Conservation (phyloP, 2,888 invertebrate species). For the Acanthosepion lycidas region DNA sequence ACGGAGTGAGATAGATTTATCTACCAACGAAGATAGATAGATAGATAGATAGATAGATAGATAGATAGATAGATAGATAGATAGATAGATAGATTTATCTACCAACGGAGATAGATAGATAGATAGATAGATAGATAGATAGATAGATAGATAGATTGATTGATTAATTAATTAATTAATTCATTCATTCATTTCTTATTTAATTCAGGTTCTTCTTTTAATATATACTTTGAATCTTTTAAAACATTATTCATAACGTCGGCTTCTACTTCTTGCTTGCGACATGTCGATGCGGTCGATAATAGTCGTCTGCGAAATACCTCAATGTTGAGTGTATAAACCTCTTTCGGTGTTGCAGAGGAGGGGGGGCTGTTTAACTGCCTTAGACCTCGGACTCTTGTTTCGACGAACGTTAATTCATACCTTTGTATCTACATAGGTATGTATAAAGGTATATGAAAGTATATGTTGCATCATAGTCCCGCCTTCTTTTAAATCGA, state of each 20-base stretch:
- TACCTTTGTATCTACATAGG: not conserved
- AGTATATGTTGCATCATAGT: not conserved
- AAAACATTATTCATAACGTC: not conserved
- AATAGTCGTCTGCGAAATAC: not conserved
- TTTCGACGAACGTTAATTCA: not conserved
- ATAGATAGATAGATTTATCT: not conserved
- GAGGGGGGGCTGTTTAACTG: not conserved
- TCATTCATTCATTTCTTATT: too few relatives aligned
- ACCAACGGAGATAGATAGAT: not conserved
- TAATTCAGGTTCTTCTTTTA: not conserved
- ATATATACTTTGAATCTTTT: not conserved
- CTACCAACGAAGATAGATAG: too few relatives aligned
- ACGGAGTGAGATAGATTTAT: too few relatives aligned
- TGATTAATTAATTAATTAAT: not conserved
- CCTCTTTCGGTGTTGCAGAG: not conserved
- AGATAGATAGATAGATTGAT: not conserved
- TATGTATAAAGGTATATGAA: not conserved
- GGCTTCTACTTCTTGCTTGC: not conserved
- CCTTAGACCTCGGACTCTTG: too few relatives aligned
- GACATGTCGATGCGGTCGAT: not conserved
- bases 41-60: not conserved
- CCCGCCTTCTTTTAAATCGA: slow-evolving; percentile 33
- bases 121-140: not conserved
- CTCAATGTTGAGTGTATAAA: not conserved
- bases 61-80: not conserved